Evolutionary conservation across 2,797 vertebrate species (phyloP), one percentile per base, ranked within the genome.

Genomic region (Spinibarbus caldwelli): DNA sequence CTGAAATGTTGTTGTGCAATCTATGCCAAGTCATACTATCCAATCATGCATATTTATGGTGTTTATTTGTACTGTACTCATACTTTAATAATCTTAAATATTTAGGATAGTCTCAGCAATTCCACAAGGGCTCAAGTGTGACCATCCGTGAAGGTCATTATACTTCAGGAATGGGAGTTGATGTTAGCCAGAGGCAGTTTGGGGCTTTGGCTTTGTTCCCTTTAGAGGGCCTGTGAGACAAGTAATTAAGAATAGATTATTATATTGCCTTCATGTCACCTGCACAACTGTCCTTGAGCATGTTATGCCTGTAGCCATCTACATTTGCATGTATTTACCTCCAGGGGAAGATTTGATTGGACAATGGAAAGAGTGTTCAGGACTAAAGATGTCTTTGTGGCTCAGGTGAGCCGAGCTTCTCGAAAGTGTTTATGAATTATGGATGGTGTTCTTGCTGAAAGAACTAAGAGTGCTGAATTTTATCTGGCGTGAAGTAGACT

Each of bases 201-300:
- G 26, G 10, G 62, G 76, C 17, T 86, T 85, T 62, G 73, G 43
- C 72, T 78, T 54, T 70, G 23, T 80, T 87, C 71, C 31, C 67
- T 41, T 34, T 23, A 68, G 77, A 73, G 72, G 29, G 68, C 72
- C 57, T 77, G 54, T 23, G 57, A 80, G 45, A 23, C 10, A 41
- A 66, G 81, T 76, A 78, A 78, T 89, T 76, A 86, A 85, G 75
- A 78, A 66, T 15, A 77, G 38, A 86, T 85, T 84, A 83, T 38
- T 76, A 23, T 38, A 43, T 67, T 73, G 68, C 66, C 49, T 36
- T 52, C 10, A 43, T 71, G 68, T 84, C 68, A 87, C 52, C 85
- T 45, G 34, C 57, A 67, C 54, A 79, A 43, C 43, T 31, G 52
- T 45, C 66, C 14, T 47, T 62, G 23, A n/a, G 47, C 47, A 75